phyloP scores from a whole-genome alignment of 1,140 invertebrate species.

The Forficula auricularia region DNA sequence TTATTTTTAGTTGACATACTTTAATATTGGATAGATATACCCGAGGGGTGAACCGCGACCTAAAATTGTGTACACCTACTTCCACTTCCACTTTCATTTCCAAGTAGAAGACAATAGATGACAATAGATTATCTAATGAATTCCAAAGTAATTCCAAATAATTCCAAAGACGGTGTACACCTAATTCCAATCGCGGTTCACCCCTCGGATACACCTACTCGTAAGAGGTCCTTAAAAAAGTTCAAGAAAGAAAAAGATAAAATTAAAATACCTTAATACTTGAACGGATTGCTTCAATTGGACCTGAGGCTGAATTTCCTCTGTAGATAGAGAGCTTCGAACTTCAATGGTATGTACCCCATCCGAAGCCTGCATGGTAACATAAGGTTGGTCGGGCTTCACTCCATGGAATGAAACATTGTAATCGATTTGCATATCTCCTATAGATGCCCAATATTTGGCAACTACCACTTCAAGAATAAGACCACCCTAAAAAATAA shows the following conservation, averaged over 20 bases:
- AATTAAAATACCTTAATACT: constrained; percentile 43
- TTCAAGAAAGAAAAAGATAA: no score
- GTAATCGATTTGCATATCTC: constrained; percentile 56
- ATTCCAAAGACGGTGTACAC: no score
- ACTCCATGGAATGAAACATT: constrained; percentile 68
- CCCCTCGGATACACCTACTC: no score
- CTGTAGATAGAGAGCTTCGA: constrained; percentile 43
- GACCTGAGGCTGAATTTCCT: constrained; percentile 61
- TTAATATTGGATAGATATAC: no score
- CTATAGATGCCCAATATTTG: constrained; percentile 86
- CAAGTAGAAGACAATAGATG: no score
- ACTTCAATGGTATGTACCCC: constrained; percentile 58
- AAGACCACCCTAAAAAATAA: constrained; percentile 38
- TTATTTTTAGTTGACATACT: no score
- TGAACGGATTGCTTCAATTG: constrained; percentile 61
- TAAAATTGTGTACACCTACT: no score
- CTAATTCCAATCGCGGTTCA: no score
- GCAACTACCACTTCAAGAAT: constrained; percentile 76
- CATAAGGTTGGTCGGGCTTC: constrained; percentile 38
- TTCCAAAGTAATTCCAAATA: no score
- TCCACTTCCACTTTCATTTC: no score
- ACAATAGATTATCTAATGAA: no score
- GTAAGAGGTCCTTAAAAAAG: background rate
- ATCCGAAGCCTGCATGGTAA: constrained; percentile 55
- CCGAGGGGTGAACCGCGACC: no score